Evolutionary conservation across 2,113 vertebrate species (phyloP).

Genomic region (Amblyopsis rosae): DNA sequence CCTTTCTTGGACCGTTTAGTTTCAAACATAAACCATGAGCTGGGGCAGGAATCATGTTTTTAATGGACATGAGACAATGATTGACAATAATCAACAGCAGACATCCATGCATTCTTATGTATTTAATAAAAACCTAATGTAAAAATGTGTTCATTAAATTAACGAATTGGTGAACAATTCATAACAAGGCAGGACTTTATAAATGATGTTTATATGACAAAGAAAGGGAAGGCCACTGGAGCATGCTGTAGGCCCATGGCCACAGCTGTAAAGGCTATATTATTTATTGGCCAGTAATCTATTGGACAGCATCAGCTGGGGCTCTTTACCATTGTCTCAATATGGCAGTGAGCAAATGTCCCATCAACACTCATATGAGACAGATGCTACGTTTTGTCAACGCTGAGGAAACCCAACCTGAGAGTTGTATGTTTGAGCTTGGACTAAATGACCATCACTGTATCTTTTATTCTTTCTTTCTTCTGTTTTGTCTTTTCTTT

Average conservation of each 20-base stretch:
- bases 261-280: slow-evolving; percentile 63
- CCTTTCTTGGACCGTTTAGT: no score
- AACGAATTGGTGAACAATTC: background rate
- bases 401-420: slow-evolving; percentile 30
- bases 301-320: slow-evolving; percentile 51
- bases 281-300: slow-evolving; percentile 45
- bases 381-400: slow-evolving; percentile 66
- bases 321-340: slow-evolving; percentile 39
- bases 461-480: background rate
- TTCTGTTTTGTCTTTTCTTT: background rate
- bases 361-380: slow-evolving; percentile 46
- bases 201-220: slow-evolving; percentile 12
- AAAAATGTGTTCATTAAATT: no score
- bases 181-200: slow-evolving; percentile 58
- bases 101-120: no score
- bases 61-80: no score
- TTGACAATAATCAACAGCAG: no score
- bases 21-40: no score
- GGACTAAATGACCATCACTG: background rate
- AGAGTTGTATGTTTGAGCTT: slow-evolving; percentile 8
- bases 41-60: no score
- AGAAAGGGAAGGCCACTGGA: slow-evolving; percentile 33
- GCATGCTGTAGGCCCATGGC: slow-evolving; percentile 43
- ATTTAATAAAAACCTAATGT: no score
- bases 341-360: slow-evolving; percentile 45